Conservation (phyloP, 2,888 invertebrate species). For the Amiota communis region DNA sequence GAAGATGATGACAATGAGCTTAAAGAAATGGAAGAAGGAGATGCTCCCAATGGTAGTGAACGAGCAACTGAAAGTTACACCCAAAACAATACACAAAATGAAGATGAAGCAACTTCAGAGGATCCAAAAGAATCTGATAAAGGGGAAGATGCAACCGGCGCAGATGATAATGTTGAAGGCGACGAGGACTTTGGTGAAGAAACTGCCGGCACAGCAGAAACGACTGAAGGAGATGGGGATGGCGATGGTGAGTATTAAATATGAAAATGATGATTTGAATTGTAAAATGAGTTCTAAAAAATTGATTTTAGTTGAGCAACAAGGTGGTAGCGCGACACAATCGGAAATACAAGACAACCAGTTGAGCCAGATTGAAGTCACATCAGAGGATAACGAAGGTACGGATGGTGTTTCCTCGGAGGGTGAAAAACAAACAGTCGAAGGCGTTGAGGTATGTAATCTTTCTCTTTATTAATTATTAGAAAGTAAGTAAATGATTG, state of each 20-base stretch:
- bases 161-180: conserved; percentile 73
- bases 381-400: conserved; percentile 70
- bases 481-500: conserved; percentile 1
- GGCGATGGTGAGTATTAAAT: conserved; percentile 60
- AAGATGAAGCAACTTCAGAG: conserved; percentile 43
- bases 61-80: conserved; percentile 47
- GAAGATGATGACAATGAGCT: conserved; percentile 50
- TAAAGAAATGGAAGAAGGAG: conserved; percentile 59
- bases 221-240: conserved; percentile 59
- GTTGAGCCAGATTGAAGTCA: conserved; percentile 65
- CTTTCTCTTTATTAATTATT: background rate
- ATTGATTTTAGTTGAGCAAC: conserved; percentile 37
- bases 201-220: conserved; percentile 58
- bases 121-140: conserved; percentile 51
- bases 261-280: background rate
- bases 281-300: background rate
- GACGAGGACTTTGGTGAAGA: conserved; percentile 74
- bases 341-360: conserved; percentile 73
- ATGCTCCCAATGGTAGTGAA: conserved; percentile 50
- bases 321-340: conserved; percentile 73
- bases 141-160: conserved; percentile 49
- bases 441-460: conserved; percentile 67
- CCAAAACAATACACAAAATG: conserved; percentile 48
- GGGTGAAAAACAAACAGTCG: conserved; percentile 77
- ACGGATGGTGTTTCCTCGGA: conserved; percentile 77